Evolutionary conservation across 2,113 vertebrate species (phyloP).

Genomic region (Sporophila hypoxantha): DNA sequence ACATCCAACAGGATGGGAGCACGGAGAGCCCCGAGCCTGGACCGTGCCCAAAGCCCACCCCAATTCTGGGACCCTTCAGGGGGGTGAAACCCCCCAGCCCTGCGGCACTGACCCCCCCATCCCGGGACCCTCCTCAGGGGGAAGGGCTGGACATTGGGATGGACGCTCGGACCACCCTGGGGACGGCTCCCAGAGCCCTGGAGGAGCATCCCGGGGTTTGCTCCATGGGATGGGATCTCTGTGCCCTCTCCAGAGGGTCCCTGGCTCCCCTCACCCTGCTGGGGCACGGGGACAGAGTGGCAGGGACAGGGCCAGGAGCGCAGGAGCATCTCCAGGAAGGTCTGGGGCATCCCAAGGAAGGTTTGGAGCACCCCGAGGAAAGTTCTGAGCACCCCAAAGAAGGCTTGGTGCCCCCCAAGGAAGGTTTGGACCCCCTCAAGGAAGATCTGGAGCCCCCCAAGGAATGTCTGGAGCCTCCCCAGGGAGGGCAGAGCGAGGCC

Average conservation of each 20-base stretch:
- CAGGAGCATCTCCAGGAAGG: background rate
- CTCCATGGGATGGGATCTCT: background rate
- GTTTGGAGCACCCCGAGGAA: too few relatives aligned
- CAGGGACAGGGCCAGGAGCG: fast-evolving
- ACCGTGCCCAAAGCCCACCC: background rate
- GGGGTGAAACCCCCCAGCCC: background rate
- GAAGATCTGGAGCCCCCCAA: too few relatives aligned
- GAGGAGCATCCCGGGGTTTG: background rate
- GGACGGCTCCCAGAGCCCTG: background rate
- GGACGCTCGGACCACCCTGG: background rate
- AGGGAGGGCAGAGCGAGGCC: background rate
- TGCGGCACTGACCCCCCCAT: background rate
- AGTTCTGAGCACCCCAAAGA: fast-evolving
- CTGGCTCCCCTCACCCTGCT: background rate
- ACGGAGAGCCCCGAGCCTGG: background rate
- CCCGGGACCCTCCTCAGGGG: background rate
- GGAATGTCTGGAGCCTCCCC: background rate
- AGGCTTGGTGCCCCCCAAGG: fast-evolving
- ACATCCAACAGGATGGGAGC: background rate
- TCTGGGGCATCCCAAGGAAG: too few relatives aligned
- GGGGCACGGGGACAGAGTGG: fast-evolving
- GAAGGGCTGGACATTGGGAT: background rate
- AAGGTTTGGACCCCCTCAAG: fast-evolving
- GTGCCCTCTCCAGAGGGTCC: background rate
- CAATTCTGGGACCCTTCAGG: background rate